phyloP scores from a whole-genome alignment of 2,113 vertebrate genomes.

The Synchiropus splendidus region DNA sequence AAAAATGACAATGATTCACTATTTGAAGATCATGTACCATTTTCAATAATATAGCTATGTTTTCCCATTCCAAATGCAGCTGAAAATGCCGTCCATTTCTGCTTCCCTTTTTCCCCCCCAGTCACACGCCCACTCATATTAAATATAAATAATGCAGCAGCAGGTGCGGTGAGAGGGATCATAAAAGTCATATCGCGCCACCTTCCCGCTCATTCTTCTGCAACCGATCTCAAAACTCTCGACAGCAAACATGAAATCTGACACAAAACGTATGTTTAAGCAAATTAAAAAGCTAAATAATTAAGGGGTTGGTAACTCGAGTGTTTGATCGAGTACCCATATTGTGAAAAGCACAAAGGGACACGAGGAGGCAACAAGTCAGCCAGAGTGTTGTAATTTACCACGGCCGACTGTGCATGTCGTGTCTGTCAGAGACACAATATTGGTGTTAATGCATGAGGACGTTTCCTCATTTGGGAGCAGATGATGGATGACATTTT shows the following conservation, averaged over 20 bases:
- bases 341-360: constrained; percentile 55
- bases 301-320: constrained; percentile 59
- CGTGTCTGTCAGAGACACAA: constrained; percentile 23
- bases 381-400: constrained; percentile 50
- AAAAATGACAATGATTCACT: too few species aligned
- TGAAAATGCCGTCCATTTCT: too few species aligned
- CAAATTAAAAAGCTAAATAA: constrained; percentile 61
- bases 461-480: constrained; percentile 30
- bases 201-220: constrained; percentile 17
- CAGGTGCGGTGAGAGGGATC: too few species aligned
- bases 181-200: neutral
- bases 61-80: too few species aligned
- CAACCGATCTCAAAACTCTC: constrained; percentile 38
- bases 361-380: constrained; percentile 34
- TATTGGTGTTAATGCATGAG: constrained; percentile 28
- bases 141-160: too few species aligned
- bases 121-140: too few species aligned
- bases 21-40: too few species aligned
- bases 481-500: constrained; percentile 32
- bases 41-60: too few species aligned
- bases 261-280: constrained; percentile 52
- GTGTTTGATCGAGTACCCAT: constrained; percentile 48
- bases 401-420: constrained; percentile 25
- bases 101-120: too few species aligned
- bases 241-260: constrained; percentile 43